Base-by-base conservation (phyloP, 1,140 invertebrate genomes). In the Drosophila sp. region DNA sequence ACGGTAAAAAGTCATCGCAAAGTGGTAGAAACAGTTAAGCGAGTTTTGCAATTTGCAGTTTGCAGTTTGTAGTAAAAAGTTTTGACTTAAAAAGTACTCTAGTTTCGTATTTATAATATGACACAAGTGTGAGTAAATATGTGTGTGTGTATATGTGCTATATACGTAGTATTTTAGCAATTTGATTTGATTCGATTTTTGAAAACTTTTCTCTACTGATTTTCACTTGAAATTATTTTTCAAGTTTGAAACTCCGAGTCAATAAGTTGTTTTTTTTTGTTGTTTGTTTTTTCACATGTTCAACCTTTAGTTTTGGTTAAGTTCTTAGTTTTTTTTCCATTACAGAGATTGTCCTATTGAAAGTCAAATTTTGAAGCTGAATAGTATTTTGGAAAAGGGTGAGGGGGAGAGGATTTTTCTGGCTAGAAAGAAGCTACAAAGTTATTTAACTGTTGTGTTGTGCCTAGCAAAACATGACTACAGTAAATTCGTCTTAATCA, bases 401-500 rank as follows among this genome's bases (percentile, higher is more conserved):
- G 36, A 48, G 13, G 14, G 4, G n/a, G 32, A 27, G 27, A 11
- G 14, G 21, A 46, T 21, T 34, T 34, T 32, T 18, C 9, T 7
- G 32, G 38, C 29, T 25, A 34, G 18, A 25, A 54, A 56, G 57
- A 40, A 54, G 53, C 53, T 41, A 34, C n/a, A 48, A 45, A 64
- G 43, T 51, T 21, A 2, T 4, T 21, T 72, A 50, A 53, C 9
- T 29, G 46, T 61, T 67, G 21, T 63, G 63, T 73, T 73, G 78
- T 76, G 64, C 21, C 25, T 64, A 65, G 72, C 75, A 81, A 65
- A 71, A 80, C 71, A 66, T 64, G 59, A 78, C 79, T 87, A 87
- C 84, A 89, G 83, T 87, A 87, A 87, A 87, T 89, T 87, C 83
- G 83, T 87, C 83, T 87, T 89, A 89, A 89, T 87, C 84, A 87